Evolutionary conservation across 2,113 vertebrate species (phyloP), one percentile per base, ranked within the genome.

Genomic region (Oncorhynchus tshawytscha): DNA sequence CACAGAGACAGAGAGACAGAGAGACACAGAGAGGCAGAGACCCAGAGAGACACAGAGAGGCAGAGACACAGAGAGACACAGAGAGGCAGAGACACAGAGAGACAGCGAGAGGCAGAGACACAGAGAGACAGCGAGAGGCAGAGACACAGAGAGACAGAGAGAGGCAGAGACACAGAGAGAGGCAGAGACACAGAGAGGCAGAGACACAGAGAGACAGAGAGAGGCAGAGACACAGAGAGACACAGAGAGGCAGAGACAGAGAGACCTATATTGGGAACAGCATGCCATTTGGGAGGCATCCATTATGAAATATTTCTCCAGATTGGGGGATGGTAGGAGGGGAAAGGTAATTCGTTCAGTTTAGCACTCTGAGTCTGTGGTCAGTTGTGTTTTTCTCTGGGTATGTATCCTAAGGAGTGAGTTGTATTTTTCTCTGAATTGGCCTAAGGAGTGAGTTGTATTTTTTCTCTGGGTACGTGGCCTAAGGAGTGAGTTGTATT

Each of bases 251-350:
- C n/a, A 83, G 49, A 81, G 81, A 74, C 81, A 65, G 16, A 51
- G 11, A 51, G 11, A 51, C 9, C 2, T 11, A 49, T 11, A 15
- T 49, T 15, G 48, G 49, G 49, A 51, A 51, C 13, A 51, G 13
- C 1, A 13, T 1, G 49, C 13, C 2, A 15, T 51, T 51, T 15
- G 49, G 13, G 11, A 48, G 73, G 74, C 81, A 84, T 77, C 68
- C 6, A 24, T 76, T 77, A 80, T 83, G 75, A 83, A 83, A 79
- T 67, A 29, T 3, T 65, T 75, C 71, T 22, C 80, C 82, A 85
- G 85, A 27, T 87, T 82, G 65, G 69, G 27, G 27, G 20, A 57
- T 71, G 73, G 65, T 70, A 66, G 64, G 39, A 81, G 73, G 70
- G 60, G 68, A 81, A 72, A 75, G 81, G 75, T 83, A 76, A 86